Conservation (phyloP, 2,888 invertebrate species). For the Philonicus albiceps region DNA sequence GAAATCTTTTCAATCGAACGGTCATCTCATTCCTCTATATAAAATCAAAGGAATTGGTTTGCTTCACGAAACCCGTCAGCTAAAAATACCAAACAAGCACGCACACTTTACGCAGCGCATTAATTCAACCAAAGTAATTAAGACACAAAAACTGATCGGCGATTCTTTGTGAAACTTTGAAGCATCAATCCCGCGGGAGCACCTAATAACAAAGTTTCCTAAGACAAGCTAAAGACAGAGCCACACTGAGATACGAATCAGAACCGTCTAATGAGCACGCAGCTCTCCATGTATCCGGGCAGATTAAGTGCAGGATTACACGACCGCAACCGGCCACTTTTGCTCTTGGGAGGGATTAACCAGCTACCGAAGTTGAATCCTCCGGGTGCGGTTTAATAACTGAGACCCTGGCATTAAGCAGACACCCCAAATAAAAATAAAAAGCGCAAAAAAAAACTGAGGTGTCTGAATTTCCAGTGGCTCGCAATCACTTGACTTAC, state of each 20-base stretch:
- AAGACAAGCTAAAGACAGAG: neutral
- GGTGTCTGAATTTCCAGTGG: neutral
- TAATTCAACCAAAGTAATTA: neutral
- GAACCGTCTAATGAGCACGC: neutral
- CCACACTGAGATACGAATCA: neutral
- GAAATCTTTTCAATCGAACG: neutral
- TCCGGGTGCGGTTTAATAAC: neutral
- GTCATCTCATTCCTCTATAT: neutral
- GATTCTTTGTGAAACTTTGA: neutral
- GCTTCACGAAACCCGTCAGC: neutral
- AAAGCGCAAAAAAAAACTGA: neutral
- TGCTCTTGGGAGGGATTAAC: neutral
- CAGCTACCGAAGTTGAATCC: neutral
- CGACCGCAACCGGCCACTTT: neutral
- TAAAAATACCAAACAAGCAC: neutral
- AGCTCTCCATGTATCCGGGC: neutral
- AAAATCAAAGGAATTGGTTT: neutral
- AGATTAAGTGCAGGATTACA: conserved; percentile 23
- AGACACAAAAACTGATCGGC: neutral
- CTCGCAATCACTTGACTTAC: neutral
- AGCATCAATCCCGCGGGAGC: neutral
- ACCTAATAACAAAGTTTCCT: conserved; percentile 11
- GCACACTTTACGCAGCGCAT: neutral
- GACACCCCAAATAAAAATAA: neutral
- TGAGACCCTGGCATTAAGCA: neutral